phyloP scores from a whole-genome alignment of 2,113 vertebrate genomes.

The Ranitomeya variabilis region DNA sequence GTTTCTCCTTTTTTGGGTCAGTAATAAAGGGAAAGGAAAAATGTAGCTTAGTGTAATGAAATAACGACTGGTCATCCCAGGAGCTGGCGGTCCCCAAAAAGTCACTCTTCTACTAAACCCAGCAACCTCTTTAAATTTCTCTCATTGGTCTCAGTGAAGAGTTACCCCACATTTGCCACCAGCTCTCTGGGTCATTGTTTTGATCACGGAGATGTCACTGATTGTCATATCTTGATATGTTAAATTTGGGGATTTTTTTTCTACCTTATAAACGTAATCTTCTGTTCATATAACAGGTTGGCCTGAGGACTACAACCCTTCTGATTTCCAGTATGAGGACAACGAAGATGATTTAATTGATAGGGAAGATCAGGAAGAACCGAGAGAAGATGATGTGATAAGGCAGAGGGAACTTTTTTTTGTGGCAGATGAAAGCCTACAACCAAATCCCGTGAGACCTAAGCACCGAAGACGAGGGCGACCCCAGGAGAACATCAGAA shows the following conservation, averaged over 20 bases:
- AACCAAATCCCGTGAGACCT: not conserved
- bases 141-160: too few relatives aligned
- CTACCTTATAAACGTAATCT: not conserved
- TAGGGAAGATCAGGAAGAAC: not conserved
- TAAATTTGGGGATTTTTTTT: not conserved
- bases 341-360: not conserved
- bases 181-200: not conserved
- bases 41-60: too few relatives aligned
- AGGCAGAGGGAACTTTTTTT: slow-evolving; percentile 39
- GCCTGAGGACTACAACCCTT: slow-evolving; percentile 43
- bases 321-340: slow-evolving; percentile 47
- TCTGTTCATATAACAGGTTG: not conserved
- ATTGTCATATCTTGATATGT: not conserved
- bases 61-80: too few relatives aligned
- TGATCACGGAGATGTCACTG: not conserved
- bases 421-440: not conserved
- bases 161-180: too few relatives aligned
- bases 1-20: too few relatives aligned
- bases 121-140: too few relatives aligned
- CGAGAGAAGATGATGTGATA: slow-evolving; percentile 11
- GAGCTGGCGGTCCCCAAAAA: too few relatives aligned
- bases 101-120: too few relatives aligned
- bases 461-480: not conserved
- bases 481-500: not conserved
- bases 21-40: too few relatives aligned